Percentiles rank a stretch among this genome's conserved stretches.
phyloP scores from a whole-genome alignment of 2,113 vertebrate genomes.

The Mesitornis unicolor region DNA sequence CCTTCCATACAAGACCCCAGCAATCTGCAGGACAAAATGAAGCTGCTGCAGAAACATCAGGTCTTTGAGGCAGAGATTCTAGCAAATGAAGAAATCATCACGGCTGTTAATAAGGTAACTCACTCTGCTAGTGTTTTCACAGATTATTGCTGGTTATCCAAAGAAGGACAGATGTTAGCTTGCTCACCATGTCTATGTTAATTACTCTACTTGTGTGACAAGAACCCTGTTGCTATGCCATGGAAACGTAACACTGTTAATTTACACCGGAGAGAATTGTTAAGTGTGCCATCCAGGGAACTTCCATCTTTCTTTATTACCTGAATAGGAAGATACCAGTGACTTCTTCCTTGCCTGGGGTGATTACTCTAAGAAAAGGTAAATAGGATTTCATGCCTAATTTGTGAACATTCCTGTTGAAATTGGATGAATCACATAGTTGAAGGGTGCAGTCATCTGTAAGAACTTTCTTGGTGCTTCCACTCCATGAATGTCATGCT shows the following conservation, averaged over 20 bases:
- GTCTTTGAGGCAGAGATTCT: conserved; percentile 89
- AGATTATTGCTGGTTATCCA: neutral
- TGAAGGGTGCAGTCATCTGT: neutral
- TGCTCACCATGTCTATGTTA: neutral
- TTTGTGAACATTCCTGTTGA: neutral
- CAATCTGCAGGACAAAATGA: conserved; percentile 80
- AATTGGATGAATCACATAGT: neutral
- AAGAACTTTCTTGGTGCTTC: neutral
- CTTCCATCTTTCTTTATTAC: neutral
- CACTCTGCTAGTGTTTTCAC: neutral
- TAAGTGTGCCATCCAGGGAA: neutral
- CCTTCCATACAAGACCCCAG: conserved; percentile 73
- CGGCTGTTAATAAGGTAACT: conserved; percentile 76
- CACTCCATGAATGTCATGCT: neutral
- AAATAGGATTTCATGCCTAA: neutral
- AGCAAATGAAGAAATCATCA: conserved; percentile 79
- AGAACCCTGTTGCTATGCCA: neutral
- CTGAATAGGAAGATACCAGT: neutral
- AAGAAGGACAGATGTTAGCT: neutral
- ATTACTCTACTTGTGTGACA: neutral
- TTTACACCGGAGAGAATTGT: neutral
- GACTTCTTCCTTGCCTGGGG: neutral
- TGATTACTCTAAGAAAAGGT: neutral
- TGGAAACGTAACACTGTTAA: neutral
- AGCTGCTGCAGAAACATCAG: conserved; percentile 84